A percentile compares a stretch with the other conserved stretches of the same genome.
phyloP scores from a whole-genome alignment of 2,113 vertebrate species.

The Melanocharis versteri region DNA sequence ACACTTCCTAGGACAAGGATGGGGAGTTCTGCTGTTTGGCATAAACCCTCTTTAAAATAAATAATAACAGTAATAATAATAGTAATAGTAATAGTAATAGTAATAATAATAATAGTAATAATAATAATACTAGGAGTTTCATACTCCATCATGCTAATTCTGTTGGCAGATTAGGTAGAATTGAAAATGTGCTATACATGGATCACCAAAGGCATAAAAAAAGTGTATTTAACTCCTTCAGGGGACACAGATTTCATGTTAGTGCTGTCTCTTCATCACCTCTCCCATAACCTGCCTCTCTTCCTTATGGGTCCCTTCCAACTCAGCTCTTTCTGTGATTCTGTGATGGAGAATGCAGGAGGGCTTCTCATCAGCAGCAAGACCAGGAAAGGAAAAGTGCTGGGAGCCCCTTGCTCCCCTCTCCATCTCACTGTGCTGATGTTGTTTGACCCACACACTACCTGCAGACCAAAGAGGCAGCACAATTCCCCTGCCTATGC shows the following conservation, averaged over 20 bases:
- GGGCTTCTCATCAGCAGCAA: background rate
- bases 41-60: background rate
- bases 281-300: background rate
- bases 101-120: no score
- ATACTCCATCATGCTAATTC: background rate
- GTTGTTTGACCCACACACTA: background rate
- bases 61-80: background rate
- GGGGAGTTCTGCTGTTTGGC: background rate
- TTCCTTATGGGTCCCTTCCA: background rate
- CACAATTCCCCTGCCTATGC: background rate
- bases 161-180: background rate
- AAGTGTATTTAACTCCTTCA: background rate
- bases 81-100: no score
- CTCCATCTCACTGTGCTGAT: accelerated
- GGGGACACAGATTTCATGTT: background rate
- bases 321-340: background rate
- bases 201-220: background rate
- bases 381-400: background rate
- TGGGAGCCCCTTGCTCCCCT: background rate
- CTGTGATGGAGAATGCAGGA: background rate
- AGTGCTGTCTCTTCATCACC: background rate
- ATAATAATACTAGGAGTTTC: background rate
- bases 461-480: background rate
- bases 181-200: background rate
- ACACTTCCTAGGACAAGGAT: background rate